Evolutionary conservation across 2,888 invertebrate genomes (phyloP).

Genomic region (Micropterix aruncella): DNA sequence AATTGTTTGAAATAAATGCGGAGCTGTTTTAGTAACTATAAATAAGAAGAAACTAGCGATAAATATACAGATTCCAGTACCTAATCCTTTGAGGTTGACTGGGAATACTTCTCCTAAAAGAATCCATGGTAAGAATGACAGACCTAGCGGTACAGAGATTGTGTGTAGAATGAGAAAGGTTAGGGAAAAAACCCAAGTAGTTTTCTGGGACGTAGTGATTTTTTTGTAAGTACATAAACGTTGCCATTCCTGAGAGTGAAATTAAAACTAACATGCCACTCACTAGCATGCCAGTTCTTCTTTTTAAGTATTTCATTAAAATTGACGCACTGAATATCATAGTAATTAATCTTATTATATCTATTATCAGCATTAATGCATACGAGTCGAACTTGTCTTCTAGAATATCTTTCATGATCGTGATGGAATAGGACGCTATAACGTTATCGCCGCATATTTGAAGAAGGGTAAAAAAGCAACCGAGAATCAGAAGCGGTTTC

Average conservation of each 20-base stretch:
- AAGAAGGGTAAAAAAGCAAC: slow-evolving; percentile 14
- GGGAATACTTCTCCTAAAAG: not conserved
- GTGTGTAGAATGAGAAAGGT: slow-evolving; percentile 12
- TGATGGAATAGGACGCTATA: not conserved
- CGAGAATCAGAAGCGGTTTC: no score
- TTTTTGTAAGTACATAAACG: not conserved
- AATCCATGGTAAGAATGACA: not conserved
- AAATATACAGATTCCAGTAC: not conserved
- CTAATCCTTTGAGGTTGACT: not conserved
- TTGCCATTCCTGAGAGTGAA: not conserved
- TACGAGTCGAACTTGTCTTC: not conserved
- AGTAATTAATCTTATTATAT: not conserved
- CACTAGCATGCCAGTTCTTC: not conserved
- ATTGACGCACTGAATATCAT: slow-evolving; percentile 25
- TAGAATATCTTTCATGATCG: not conserved
- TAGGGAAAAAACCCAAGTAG: not conserved
- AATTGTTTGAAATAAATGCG: not conserved
- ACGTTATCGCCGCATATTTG: not conserved
- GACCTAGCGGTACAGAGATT: not conserved
- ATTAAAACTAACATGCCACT: not conserved
- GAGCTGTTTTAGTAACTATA: not conserved
- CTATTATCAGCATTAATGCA: not conserved
- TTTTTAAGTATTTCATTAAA: not conserved
- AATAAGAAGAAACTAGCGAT: not conserved
- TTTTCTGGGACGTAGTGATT: not conserved